Conservation (phyloP, 1,140 invertebrate species). For the Drosophila erecta region DNA sequence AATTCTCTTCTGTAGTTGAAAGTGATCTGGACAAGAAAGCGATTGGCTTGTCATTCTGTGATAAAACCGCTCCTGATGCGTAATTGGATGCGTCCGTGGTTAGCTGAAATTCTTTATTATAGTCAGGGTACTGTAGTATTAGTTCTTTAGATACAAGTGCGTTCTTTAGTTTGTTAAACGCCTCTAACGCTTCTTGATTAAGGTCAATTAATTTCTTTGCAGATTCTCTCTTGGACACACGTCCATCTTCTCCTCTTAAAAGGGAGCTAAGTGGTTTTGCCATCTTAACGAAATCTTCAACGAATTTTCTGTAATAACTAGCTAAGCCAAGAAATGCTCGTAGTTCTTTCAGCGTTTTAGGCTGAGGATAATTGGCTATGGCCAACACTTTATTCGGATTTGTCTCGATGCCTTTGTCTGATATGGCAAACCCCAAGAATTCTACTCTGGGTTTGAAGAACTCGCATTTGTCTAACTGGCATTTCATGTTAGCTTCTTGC, state of each 20-base stretch:
- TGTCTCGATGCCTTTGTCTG: not conserved
- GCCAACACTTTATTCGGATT: not conserved
- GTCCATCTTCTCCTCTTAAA: too few species aligned
- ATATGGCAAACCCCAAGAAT: not conserved
- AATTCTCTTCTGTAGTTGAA: too few species aligned
- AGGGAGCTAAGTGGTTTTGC: too few species aligned
- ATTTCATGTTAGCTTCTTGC: not conserved
- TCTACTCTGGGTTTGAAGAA: not conserved
- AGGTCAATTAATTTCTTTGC: not conserved
- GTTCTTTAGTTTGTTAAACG: not conserved
- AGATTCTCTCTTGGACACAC: too few species aligned
- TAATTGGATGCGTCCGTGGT: too few species aligned
- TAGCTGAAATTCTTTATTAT: not conserved
- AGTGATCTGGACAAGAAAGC: too few species aligned
- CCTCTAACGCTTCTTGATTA: not conserved
- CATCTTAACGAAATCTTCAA: not conserved
- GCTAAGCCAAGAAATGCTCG: not conserved
- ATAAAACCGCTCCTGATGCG: slow-evolving; percentile 35
- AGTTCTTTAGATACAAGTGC: not conserved
- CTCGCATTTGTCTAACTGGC: not conserved
- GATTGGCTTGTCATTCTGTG: slow-evolving; percentile 38
- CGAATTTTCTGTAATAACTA: not conserved
- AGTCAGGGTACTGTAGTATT: not conserved
- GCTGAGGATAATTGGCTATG: not conserved
- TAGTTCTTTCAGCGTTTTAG: not conserved